Evolutionary conservation across 2,888 invertebrate genomes (phyloP).

Genomic region (Diaperis boleti): DNA sequence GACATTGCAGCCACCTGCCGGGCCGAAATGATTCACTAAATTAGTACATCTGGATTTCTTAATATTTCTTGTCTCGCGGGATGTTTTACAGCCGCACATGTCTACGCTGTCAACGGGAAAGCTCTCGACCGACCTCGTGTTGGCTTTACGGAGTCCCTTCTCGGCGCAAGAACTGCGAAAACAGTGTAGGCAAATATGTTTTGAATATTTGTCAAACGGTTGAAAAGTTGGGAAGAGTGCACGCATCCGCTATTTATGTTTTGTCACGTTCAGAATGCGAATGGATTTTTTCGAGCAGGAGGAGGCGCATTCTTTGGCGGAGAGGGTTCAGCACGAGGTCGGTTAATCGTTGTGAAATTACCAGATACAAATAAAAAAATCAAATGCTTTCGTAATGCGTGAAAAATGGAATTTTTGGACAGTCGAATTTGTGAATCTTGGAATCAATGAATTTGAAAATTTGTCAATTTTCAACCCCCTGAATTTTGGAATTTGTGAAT

Average conservation of each 20-base stretch:
- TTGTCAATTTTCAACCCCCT: no score
- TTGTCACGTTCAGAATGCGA: conserved; percentile 49
- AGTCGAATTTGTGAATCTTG: no score
- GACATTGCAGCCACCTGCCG: conserved; percentile 59
- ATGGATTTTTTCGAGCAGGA: conserved; percentile 34
- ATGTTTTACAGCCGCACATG: conserved; percentile 56
- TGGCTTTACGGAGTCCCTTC: conserved; percentile 41
- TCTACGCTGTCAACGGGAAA: conserved; percentile 56
- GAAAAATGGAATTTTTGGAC: no score
- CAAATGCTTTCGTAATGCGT: no score
- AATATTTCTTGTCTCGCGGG: conserved; percentile 60
- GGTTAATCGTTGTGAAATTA: no score
- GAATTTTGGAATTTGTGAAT: no score
- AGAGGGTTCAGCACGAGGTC: no score
- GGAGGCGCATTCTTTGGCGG: no score
- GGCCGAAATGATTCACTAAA: conserved; percentile 61
- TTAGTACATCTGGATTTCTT: conserved; percentile 62
- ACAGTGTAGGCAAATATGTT: conserved; percentile 53
- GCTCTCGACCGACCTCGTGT: conserved; percentile 40
- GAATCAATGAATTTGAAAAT: no score
- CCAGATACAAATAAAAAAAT: no score
- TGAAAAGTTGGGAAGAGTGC: conserved; percentile 45
- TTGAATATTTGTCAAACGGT: conserved; percentile 53
- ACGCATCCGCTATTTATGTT: conserved; percentile 51
- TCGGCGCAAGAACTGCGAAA: conserved; percentile 31